Evolutionary conservation across 1,140 invertebrate species (phyloP).

Genomic region (Drosophila insularis): DNA sequence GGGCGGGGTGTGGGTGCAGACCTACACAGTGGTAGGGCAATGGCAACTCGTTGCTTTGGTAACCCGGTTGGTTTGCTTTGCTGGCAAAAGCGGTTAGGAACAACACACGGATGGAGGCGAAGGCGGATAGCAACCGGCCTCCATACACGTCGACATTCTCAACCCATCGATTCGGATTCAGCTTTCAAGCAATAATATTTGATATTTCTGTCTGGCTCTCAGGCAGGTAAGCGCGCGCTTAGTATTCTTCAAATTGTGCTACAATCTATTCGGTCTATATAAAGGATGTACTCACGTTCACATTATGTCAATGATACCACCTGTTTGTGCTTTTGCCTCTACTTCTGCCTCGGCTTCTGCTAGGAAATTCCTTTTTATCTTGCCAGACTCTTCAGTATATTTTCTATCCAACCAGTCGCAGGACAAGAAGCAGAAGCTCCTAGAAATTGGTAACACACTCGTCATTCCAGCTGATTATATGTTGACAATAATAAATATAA

Average conservation of each 20-base stretch:
- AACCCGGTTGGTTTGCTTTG: slow-evolving; percentile 17
- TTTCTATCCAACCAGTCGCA: not conserved
- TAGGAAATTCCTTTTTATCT: not conserved
- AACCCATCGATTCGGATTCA: slow-evolving; percentile 53
- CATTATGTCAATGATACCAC: slow-evolving; percentile 2
- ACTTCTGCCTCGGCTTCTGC: not conserved
- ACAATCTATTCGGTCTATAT: slow-evolving; percentile 20
- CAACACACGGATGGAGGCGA: slow-evolving; percentile 18
- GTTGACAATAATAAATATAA: slow-evolving; percentile 68
- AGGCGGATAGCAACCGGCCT: not conserved
- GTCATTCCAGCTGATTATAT: slow-evolving; percentile 73
- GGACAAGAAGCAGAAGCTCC: not conserved
- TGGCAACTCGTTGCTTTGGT: slow-evolving; percentile 33
- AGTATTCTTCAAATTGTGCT: slow-evolving; percentile 66
- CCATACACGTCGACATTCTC: slow-evolving; percentile 28
- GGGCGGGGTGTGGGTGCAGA: slow-evolving; percentile 34
- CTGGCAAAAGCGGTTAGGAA: slow-evolving; percentile 59
- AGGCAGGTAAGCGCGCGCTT: slow-evolving; percentile 32
- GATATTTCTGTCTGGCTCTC: slow-evolving; percentile 56
- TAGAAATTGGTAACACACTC: slow-evolving; percentile 24
- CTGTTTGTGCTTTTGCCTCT: not conserved
- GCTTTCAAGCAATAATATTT: slow-evolving; percentile 73
- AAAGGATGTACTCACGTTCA: slow-evolving; percentile 1
- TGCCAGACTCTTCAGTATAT: not conserved
- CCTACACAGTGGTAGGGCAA: slow-evolving; percentile 10